Evolutionary conservation across 2,113 vertebrate species (phyloP), one percentile per base, ranked within the genome.

Genomic region (Taxidea taxus): DNA sequence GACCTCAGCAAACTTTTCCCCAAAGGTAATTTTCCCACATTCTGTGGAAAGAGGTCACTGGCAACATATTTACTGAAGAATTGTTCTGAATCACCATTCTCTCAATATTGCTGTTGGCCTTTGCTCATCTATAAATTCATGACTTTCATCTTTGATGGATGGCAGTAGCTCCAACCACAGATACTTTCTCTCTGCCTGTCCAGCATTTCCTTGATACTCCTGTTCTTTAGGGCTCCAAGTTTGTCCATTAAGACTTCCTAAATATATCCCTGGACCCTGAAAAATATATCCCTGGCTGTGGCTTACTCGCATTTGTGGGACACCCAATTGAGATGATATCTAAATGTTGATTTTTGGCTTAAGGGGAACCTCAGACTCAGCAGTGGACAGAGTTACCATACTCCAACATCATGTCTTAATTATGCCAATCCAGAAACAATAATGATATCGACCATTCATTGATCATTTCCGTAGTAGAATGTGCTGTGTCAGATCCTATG

Each of bases 341-440:
- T 51, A 16, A 6, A 23, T 10, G 6, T 6, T 49, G 21, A 90
- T 37, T n/a, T 44, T 10, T 70, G 18, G 1, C 7, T 64, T 47
- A 62, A 34, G 49, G 56, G 47, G 4, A 37, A 6, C 13, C 2
- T 82, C 9, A 64, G 7, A 18, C 37, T n/a, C 37, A 31, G 47
- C 4, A 20, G 14, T 62, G 14, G 15, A 27, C 9, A 58, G 16
- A 83, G 34, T 62, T 21, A 64, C 12, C 75, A 56, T 6, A 34
- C 0, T 15, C 15, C 15, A 49, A 0, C 44, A n/a, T 49, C 2
- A 3, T 1, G 31, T 37, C 16, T 74, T 23, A 83, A 15, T 72
- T 29, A 85, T 60, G n/a, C 56, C 23, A 2, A 74, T 47, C 18
- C 31, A 42, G 58, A 77, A 77, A 64, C 62, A 68, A 25, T 68